phyloP scores from a whole-genome alignment of 2,113 vertebrate species.

The Pantherophis guttatus region DNA sequence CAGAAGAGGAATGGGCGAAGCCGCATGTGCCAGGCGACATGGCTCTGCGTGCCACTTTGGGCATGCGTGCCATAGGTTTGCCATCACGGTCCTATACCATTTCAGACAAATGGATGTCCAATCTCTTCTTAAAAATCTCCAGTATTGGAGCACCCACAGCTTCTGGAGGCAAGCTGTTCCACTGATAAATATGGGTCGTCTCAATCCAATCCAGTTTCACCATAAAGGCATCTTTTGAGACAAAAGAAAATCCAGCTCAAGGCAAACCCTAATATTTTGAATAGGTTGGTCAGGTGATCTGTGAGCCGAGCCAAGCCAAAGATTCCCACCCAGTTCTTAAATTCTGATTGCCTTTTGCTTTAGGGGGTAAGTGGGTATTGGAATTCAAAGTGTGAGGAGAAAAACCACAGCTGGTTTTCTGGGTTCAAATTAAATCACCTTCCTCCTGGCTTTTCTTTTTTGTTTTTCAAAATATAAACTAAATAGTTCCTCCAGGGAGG shows the following conservation, averaged over 20 bases:
- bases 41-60: no score
- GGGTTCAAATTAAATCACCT: neutral
- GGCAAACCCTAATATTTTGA: neutral
- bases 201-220: no score
- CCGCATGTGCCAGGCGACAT: no score
- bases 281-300: neutral
- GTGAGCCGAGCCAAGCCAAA: neutral
- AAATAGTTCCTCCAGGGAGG: neutral
- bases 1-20: no score
- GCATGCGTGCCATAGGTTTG: no score
- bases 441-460: neutral
- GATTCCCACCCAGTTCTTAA: neutral
- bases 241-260: neutral
- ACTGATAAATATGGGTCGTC: neutral
- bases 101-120: neutral
- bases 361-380: no score
- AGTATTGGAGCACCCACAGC: neutral
- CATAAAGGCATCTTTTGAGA: neutral
- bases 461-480: neutral
- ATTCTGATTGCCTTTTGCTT: neutral
- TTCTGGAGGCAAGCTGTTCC: neutral
- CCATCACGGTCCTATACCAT: neutral
- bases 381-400: accelerated
- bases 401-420: accelerated
- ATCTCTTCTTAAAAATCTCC: neutral